phyloP scores from a whole-genome alignment of 1,140 invertebrate genomes.

The Calliopsis andreniformis region DNA sequence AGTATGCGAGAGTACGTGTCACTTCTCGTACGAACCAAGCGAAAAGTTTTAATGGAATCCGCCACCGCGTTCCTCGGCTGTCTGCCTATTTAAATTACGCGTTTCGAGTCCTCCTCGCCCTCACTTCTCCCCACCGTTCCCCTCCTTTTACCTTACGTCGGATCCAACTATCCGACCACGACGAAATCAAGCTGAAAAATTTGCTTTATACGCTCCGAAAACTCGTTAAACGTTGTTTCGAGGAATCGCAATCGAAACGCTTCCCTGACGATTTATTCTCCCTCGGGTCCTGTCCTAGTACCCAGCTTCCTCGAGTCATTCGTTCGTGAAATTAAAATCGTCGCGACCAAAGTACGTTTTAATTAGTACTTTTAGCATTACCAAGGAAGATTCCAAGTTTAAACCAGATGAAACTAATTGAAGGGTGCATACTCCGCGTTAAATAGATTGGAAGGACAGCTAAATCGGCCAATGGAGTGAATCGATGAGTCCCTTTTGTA shows the following conservation, averaged over 20 bases:
- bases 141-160: not conserved
- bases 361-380: not conserved
- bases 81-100: slow-evolving; percentile 59
- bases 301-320: not conserved
- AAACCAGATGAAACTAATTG: not conserved
- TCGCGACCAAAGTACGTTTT: not conserved
- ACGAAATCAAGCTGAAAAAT: slow-evolving; percentile 40
- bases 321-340: too few relatives aligned
- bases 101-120: slow-evolving; percentile 37
- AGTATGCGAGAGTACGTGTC: slow-evolving; percentile 56
- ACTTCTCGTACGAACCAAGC: slow-evolving; percentile 53
- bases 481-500: too few relatives aligned
- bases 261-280: too few relatives aligned
- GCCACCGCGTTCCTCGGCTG: slow-evolving; percentile 53
- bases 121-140: not conserved
- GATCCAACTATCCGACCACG: slow-evolving; percentile 32
- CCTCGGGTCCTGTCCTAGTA: not conserved
- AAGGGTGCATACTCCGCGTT: not conserved
- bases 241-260: not conserved
- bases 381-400: not conserved
- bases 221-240: slow-evolving; percentile 33
- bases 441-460: not conserved
- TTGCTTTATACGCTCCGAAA: not conserved
- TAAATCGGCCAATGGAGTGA: not conserved
- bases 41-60: slow-evolving; percentile 60